A percentile compares a stretch with the other conserved stretches of the same genome.
Conservation (phyloP, 2,113 vertebrate species). For the Azemiops feae region DNA sequence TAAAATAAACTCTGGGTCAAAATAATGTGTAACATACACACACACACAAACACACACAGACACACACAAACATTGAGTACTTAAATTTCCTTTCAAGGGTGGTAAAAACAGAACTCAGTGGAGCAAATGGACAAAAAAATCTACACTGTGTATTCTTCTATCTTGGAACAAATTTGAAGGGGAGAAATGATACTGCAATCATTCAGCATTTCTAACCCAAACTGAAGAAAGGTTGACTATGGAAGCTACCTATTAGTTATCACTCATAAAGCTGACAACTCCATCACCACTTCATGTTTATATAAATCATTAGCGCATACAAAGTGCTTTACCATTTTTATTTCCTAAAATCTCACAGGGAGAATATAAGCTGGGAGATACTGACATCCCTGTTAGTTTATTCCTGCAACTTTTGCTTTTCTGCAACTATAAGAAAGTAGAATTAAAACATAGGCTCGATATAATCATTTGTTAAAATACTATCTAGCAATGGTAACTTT, state of each 20-base stretch:
- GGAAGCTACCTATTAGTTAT: neutral
- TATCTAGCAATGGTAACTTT: neutral
- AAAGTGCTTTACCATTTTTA: neutral
- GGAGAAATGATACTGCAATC: neutral
- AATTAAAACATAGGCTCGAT: neutral
- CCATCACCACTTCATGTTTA: neutral
- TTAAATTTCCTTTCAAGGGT: neutral
- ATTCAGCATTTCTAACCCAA: neutral
- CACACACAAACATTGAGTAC: too few relatives aligned
- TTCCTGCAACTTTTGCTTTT: neutral
- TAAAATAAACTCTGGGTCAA: neutral
- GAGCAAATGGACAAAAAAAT: neutral
- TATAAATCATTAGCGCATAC: neutral
- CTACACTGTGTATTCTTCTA: neutral
- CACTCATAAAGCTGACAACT: neutral
- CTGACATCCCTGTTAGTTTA: neutral
- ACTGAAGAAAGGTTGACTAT: neutral
- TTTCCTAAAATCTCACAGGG: neutral
- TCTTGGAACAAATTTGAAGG: neutral
- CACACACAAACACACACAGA: neutral
- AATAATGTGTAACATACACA: neutral
- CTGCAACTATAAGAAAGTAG: neutral
- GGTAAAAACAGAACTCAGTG: neutral
- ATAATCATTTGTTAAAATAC: neutral
- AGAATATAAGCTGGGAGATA: neutral